Evolutionary conservation across 2,113 vertebrate genomes (phyloP), one percentile per base, ranked within the genome.

Genomic region (Cephalopterus ornatus): DNA sequence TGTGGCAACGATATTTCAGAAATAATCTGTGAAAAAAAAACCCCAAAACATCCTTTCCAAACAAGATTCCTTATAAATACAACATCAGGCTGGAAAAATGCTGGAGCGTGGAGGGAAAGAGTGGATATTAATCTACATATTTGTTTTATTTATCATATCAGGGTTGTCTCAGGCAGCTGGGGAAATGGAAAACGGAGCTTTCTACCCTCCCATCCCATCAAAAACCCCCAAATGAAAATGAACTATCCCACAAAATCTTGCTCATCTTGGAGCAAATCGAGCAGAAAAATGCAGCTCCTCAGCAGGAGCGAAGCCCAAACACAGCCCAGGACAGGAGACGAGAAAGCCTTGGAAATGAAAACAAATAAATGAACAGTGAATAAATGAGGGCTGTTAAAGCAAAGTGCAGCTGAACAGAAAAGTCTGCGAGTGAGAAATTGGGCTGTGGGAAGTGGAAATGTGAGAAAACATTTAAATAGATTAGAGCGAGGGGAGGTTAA

Each of bases 381-480:
- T 84, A 95, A 94, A 97, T 86, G 59, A 74, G 26, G 23, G 27
- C 79, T 84, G 61, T 50, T 93, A 80, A 90, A 92, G 83, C 55
- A 21, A 93, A 93, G 24, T 55, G 82, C 88, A 80, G 90, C 82
- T 42, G 88, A 85, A 94, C 4, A 88, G 66, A 65, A 72, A 84
- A 94, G 85, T 21, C 26, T 22, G 21, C 66, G 26, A 85, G 78
- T 90, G 95, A 96, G 82, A 90, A 96, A 95, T 96, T 92, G 65
- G 44, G 59, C 39, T 63, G 85, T 55, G 26, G 82, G 55, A 84
- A 86, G 88, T 71, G 53, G 55, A 92, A 96, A 92, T 95, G 88
- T 50, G 85, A 88, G 92, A 88, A 92, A 95, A 88, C 95, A 75
- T 93, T 95, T 90, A 94, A 95, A 93, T 55, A 86, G 85, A 90